phyloP scores from a whole-genome alignment of 2,888 invertebrate species.

The Taenaris catops region DNA sequence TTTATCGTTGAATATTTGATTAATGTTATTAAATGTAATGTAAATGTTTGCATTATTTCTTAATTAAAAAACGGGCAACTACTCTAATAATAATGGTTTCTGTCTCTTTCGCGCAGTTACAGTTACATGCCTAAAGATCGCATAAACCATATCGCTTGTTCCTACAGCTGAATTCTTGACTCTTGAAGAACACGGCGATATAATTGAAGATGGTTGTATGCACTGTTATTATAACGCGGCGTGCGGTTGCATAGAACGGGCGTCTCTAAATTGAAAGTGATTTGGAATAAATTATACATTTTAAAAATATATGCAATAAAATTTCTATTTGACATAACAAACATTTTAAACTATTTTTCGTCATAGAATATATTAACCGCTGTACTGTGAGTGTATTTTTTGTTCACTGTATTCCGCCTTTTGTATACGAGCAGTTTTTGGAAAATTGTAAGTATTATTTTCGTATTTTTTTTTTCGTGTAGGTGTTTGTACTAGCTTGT shows the following conservation, averaged over 20 bases:
- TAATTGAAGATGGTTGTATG: slow-evolving; percentile 23
- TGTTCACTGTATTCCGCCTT: neutral
- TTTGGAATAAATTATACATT: neutral
- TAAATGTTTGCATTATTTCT: no score
- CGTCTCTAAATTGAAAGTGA: slow-evolving; percentile 27
- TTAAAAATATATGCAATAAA: neutral
- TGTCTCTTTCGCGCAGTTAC: no score
- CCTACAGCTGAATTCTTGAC: slow-evolving; percentile 17
- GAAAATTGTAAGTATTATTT: neutral
- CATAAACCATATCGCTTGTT: slow-evolving; percentile 1
- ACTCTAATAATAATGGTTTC: no score
- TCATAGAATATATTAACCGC: no score
- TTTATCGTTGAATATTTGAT: no score
- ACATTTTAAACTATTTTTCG: no score
- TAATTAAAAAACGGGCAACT: no score
- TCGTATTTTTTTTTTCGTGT: neutral
- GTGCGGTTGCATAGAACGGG: slow-evolving; percentile 36
- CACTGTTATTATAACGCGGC: slow-evolving; percentile 51
- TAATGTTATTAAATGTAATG: no score
- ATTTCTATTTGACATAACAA: neutral
- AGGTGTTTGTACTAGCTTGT: no score
- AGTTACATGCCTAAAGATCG: no score
- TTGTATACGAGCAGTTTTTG: neutral
- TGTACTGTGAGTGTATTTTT: neutral
- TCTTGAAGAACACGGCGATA: slow-evolving; percentile 13